Evolutionary conservation across 2,113 vertebrate species (phyloP).

Genomic region (Dicrurus megarhynchus): DNA sequence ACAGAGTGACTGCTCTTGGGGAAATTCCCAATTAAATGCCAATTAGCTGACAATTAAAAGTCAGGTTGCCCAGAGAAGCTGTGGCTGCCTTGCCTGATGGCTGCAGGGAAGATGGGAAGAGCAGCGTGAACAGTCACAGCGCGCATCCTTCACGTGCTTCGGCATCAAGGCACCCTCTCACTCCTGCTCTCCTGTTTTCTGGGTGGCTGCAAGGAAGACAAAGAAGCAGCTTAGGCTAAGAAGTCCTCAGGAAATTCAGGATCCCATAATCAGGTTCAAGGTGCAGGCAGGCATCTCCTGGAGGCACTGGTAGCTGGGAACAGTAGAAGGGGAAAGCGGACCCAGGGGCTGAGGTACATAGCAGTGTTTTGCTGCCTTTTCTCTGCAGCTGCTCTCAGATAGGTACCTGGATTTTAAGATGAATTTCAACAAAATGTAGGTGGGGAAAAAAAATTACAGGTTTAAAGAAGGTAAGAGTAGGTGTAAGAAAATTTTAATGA

Average conservation of each 20-base stretch:
- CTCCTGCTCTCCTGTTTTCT: not conserved
- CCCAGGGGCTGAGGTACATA: fast-evolving
- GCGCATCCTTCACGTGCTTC: fast-evolving
- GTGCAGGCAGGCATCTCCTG: not conserved
- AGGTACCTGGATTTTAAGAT: not conserved
- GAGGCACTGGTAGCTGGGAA: fast-evolving
- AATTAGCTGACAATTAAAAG: not conserved
- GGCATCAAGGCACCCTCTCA: not conserved
- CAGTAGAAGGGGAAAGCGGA: not conserved
- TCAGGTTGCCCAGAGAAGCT: not conserved
- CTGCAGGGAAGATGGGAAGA: not conserved
- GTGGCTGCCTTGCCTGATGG: not conserved
- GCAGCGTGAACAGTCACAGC: fast-evolving
- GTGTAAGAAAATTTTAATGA: not conserved
- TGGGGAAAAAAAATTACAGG: not conserved
- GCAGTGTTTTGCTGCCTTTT: not conserved
- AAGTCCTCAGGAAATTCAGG: not conserved
- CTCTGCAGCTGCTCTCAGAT: not conserved
- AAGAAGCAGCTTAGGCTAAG: not conserved
- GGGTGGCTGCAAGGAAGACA: not conserved
- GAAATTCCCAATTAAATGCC: not conserved
- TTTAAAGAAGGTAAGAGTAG: not conserved
- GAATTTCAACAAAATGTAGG: not conserved
- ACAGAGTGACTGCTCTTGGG: not conserved
- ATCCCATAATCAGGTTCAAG: not conserved